Evolutionary conservation across 2,113 vertebrate genomes (phyloP).

Genomic region (Pterocles burchelli): DNA sequence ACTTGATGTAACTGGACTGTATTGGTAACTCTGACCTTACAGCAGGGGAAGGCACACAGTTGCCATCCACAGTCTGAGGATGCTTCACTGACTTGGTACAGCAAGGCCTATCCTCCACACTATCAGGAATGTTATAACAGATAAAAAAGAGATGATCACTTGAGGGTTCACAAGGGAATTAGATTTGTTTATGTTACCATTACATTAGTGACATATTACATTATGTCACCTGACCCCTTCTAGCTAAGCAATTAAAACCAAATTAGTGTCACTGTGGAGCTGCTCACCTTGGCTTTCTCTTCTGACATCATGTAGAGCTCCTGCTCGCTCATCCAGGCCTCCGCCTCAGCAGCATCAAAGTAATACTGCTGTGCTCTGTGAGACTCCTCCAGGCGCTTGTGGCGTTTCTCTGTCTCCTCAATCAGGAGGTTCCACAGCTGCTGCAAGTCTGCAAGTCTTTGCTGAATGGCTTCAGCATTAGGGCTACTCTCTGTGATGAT

Average conservation of each 20-base stretch:
- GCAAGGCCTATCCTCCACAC: background rate
- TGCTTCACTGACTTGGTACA: background rate
- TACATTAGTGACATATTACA: background rate
- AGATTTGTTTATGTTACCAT: background rate
- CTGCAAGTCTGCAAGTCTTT: slow-evolving; percentile 84
- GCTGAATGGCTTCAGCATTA: slow-evolving; percentile 79
- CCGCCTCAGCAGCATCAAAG: slow-evolving; percentile 92
- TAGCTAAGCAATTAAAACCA: background rate
- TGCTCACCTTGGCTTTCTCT: slow-evolving; percentile 94
- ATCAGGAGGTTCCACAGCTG: slow-evolving; percentile 87
- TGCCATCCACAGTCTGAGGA: background rate
- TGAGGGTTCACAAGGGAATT: background rate
- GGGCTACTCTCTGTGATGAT: slow-evolving; percentile 84
- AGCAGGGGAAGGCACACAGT: background rate
- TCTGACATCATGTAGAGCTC: slow-evolving; percentile 99
- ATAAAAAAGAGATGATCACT: background rate
- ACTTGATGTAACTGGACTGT: background rate
- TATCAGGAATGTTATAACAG: background rate
- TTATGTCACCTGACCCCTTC: background rate
- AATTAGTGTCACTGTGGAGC: background rate
- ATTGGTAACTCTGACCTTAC: background rate
- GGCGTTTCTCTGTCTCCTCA: slow-evolving; percentile 86
- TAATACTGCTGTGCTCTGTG: slow-evolving; percentile 97
- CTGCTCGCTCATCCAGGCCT: slow-evolving; percentile 99
- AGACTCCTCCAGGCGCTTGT: slow-evolving; percentile 88